Conservation (phyloP, 2,888 invertebrate genomes). For the Didymodactylos carnosus region DNA sequence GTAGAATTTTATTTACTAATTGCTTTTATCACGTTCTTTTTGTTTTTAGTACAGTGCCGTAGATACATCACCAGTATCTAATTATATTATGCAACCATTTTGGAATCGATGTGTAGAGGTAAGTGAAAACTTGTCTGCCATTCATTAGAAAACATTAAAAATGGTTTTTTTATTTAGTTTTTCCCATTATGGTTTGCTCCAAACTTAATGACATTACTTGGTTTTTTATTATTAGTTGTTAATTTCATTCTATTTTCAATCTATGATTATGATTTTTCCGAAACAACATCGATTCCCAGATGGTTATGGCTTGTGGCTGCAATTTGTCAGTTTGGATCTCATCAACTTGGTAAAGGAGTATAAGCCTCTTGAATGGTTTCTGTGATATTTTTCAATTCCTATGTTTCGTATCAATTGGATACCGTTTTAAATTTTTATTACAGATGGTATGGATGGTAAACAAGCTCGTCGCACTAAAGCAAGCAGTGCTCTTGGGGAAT, state of each 20-base stretch:
- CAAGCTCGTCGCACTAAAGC: slow-evolving; percentile 84
- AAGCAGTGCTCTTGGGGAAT: slow-evolving; percentile 79
- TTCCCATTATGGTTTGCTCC: slow-evolving; percentile 81
- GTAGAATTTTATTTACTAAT: not conserved
- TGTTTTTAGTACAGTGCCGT: slow-evolving; percentile 80
- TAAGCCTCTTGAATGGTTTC: no score
- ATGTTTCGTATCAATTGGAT: no score
- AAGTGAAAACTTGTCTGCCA: no score
- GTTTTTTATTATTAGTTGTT: slow-evolving; percentile 71
- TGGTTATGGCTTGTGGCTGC: slow-evolving; percentile 75
- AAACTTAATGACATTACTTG: slow-evolving; percentile 79
- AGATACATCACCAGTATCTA: slow-evolving; percentile 87
- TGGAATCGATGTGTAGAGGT: slow-evolving; percentile 79
- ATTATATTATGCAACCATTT: slow-evolving; percentile 96
- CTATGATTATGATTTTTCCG: slow-evolving; percentile 72
- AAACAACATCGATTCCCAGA: slow-evolving; percentile 56
- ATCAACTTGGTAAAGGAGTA: slow-evolving; percentile 92
- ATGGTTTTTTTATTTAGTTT: not conserved
- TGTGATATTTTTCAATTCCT: slow-evolving; percentile 30
- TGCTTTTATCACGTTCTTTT: no score
- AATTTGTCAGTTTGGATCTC: slow-evolving; percentile 79
- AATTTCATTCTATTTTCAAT: slow-evolving; percentile 67
- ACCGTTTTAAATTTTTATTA: not conserved
- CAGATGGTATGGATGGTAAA: slow-evolving; percentile 92
- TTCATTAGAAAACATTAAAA: slow-evolving; percentile 12